These are phyloP conservation scores for Eptatretus burgeri DNA, from an alignment of 2,113 vertebrate species.

Conservation along the genomic window DNA sequence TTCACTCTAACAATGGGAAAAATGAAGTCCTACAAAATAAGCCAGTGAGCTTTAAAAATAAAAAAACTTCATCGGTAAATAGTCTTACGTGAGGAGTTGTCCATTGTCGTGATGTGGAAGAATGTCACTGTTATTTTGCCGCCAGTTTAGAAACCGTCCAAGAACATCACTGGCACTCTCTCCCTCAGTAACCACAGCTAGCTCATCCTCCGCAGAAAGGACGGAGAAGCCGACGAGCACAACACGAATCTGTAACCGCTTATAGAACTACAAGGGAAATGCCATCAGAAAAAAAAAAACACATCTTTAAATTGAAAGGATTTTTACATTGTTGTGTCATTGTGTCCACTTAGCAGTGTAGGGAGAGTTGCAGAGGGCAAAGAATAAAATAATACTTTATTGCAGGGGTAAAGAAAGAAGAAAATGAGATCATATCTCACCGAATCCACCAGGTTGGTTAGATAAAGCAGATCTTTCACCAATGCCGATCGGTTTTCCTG, in stretches of 20 bases:
- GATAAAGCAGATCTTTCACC: not conserved
- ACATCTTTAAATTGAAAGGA: too few species aligned
- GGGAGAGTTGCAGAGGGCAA: too few species aligned
- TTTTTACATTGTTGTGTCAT: too few species aligned
- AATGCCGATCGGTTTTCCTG: too few species aligned
- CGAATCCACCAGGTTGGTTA: constrained; percentile 2
- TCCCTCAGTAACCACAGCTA: not conserved
- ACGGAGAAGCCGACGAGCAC: constrained; percentile 3
- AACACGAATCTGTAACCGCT: not conserved
- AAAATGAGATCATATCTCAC: not conserved
- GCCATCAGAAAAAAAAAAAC: too few species aligned
- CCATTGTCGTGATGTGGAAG: not conserved
- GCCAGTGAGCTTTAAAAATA: too few species aligned
- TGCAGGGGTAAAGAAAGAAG: too few species aligned
- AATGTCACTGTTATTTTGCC: not conserved
- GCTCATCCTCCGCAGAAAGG: not conserved
- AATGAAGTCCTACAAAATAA: too few species aligned
- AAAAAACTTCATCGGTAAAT: not conserved
- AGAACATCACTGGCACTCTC: constrained; percentile 1
- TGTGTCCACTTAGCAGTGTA: too few species aligned
- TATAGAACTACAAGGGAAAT: too few species aligned
- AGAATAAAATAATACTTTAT: too few species aligned
- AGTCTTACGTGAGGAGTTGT: constrained; percentile 1
- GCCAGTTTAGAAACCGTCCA: constrained; percentile 2
- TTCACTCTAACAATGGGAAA: too few species aligned